phyloP scores from a whole-genome alignment of 1,140 invertebrate species.

The Pogonognathellus flavescens region DNA sequence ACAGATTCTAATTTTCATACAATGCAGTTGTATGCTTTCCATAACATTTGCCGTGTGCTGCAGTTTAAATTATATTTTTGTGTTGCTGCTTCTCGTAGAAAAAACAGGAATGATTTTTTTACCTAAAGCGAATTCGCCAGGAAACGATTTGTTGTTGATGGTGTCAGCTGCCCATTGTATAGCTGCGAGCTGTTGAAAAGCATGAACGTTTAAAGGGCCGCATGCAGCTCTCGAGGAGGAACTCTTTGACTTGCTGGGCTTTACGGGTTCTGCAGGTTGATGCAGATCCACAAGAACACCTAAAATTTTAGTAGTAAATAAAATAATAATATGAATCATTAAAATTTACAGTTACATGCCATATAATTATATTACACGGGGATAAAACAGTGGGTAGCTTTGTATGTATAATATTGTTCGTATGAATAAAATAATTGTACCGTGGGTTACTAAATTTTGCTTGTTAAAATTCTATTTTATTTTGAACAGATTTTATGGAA shows the following conservation, averaged over 20 bases:
- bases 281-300: conserved; percentile 66
- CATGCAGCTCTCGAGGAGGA: conserved; percentile 53
- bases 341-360: too few species aligned
- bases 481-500: too few species aligned
- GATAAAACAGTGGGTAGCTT: too few species aligned
- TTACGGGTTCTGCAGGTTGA: conserved; percentile 53
- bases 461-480: too few species aligned
- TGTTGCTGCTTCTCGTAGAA: background rate
- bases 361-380: too few species aligned
- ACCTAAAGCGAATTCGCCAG: conserved; percentile 65
- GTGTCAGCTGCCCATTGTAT: conserved; percentile 65
- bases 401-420: too few species aligned
- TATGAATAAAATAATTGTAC: too few species aligned
- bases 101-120: background rate
- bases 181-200: conserved; percentile 65
- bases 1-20: too few species aligned
- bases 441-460: too few species aligned
- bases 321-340: too few species aligned
- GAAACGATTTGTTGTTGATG: conserved; percentile 66
- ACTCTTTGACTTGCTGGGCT: conserved; percentile 45
- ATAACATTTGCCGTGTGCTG: too few species aligned
- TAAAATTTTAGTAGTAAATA: conserved; percentile 20
- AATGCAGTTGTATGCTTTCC: too few species aligned
- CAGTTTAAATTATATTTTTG: background rate
- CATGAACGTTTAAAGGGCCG: conserved; percentile 63